Percentiles rank a stretch among this genome's conserved stretches.
phyloP scores from a whole-genome alignment of 2,797 vertebrate species.

The Argya squamiceps region DNA sequence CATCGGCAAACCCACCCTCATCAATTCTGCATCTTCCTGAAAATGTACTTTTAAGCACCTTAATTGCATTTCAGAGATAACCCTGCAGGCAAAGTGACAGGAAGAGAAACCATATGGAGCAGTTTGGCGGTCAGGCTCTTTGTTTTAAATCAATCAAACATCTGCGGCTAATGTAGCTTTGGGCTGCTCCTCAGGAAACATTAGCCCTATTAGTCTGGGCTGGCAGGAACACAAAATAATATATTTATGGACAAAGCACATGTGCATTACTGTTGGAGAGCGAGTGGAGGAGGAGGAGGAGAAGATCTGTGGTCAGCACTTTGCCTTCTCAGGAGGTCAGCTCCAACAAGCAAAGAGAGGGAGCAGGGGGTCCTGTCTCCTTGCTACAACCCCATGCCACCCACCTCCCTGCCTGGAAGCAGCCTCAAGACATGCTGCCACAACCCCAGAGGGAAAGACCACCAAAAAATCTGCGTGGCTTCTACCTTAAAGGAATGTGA shows the following conservation, averaged over 20 bases:
- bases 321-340: slow-evolving; percentile 49
- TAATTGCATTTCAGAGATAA: slow-evolving; percentile 99
- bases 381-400: background rate
- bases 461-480: background rate
- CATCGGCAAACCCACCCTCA: slow-evolving; percentile 83
- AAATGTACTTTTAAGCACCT: slow-evolving; percentile 96
- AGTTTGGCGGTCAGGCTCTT: slow-evolving; percentile 86
- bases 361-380: background rate
- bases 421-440: background rate
- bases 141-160: slow-evolving; percentile 96
- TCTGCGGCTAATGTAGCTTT: slow-evolving; percentile 95
- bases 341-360: background rate
- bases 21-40: slow-evolving; percentile 93
- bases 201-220: slow-evolving; percentile 94
- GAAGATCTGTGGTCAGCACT: slow-evolving; percentile 77
- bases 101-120: slow-evolving; percentile 89
- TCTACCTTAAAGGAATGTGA: background rate
- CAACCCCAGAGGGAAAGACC: background rate
- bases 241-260: slow-evolving; percentile 85
- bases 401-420: background rate
- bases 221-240: slow-evolving; percentile 88
- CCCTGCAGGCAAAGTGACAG: slow-evolving; percentile 92
- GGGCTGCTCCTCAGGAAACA: slow-evolving; percentile 98
- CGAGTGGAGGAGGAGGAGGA: slow-evolving; percentile 25
- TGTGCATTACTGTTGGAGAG: slow-evolving; percentile 74